These are phyloP conservation scores for Drosophila mojavensis DNA, from an alignment of 1,140 invertebrate species.

Conservation along the genomic window DNA sequence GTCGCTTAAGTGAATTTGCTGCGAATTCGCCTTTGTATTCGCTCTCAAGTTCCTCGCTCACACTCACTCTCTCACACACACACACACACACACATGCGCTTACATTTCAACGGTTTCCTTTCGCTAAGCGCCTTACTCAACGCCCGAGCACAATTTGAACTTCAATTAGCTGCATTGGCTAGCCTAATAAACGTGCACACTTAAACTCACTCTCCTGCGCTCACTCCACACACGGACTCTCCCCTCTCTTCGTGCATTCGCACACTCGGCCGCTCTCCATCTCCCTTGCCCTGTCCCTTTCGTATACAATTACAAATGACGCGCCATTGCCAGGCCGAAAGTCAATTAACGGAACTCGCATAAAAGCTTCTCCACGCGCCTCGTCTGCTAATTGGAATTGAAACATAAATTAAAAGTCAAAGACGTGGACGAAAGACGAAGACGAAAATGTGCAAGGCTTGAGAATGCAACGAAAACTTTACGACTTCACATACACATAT, in stretches of 20 bases:
- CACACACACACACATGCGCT: constrained; percentile 26
- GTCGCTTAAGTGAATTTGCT: constrained; percentile 63
- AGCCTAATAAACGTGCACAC: constrained; percentile 56
- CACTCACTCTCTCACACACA: background rate
- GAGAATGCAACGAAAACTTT: constrained; percentile 78
- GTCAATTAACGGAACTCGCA: constrained; percentile 74
- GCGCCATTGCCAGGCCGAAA: constrained; percentile 77
- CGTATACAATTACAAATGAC: constrained; percentile 80
- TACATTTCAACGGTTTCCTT: constrained; percentile 76
- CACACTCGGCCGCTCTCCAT: constrained; percentile 7
- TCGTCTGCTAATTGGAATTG: constrained; percentile 80
- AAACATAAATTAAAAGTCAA: constrained; percentile 81
- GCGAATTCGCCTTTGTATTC: constrained; percentile 65
- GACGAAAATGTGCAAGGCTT: constrained; percentile 41
- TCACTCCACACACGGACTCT: background rate
- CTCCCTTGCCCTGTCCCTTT: constrained; percentile 8
- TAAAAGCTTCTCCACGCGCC: constrained; percentile 61
- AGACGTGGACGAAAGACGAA: constrained; percentile 50
- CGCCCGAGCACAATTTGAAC: constrained; percentile 68
- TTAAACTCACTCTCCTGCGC: constrained; percentile 17
- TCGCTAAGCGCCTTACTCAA: constrained; percentile 46
- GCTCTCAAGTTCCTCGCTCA: constrained; percentile 40
- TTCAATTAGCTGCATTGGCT: constrained; percentile 77
- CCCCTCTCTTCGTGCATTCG: constrained; percentile 1
- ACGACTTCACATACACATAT: constrained; percentile 57